Percentiles rank a stretch among this genome's conserved stretches.
Evolutionary conservation across 2,797 vertebrate species (phyloP).

Genomic region (Emys orbicularis): DNA sequence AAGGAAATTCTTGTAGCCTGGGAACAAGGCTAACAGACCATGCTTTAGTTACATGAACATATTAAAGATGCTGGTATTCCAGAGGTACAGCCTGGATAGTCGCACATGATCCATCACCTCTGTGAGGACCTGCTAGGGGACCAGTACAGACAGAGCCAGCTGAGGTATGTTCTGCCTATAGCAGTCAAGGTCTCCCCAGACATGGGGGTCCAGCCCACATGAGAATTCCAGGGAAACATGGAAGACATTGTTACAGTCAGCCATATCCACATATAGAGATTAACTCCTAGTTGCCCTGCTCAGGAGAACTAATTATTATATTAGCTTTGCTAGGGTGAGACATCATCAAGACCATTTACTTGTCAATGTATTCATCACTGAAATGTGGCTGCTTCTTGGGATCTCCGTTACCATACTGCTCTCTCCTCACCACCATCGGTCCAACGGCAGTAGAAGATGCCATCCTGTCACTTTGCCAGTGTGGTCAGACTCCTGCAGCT

Average conservation of each 20-base stretch:
- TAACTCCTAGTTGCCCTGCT: rapidly evolving
- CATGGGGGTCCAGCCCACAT: not conserved
- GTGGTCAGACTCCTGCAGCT: not conserved
- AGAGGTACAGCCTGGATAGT: not conserved
- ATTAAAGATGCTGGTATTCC: not conserved
- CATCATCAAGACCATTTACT: not conserved
- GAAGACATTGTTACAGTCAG: not conserved
- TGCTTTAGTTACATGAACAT: not conserved
- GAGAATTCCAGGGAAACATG: rapidly evolving
- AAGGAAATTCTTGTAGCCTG: not conserved
- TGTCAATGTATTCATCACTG: not conserved
- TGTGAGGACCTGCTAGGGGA: not conserved
- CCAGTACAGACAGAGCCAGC: rapidly evolving
- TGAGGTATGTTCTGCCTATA: not conserved
- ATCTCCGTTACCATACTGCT: no score
- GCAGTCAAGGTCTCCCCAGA: not conserved
- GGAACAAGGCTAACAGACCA: not conserved
- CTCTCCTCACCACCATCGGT: not conserved
- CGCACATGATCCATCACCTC: not conserved
- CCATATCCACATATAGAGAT: rapidly evolving
- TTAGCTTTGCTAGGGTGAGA: not conserved
- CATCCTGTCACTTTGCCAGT: not conserved
- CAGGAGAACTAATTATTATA: rapidly evolving
- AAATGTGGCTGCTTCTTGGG: not conserved
- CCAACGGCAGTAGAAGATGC: not conserved